These are phyloP conservation scores for human (Homo sapiens) DNA, from an alignment of 2,113 vertebrate genomes.

Conservation along the genomic window DNA sequence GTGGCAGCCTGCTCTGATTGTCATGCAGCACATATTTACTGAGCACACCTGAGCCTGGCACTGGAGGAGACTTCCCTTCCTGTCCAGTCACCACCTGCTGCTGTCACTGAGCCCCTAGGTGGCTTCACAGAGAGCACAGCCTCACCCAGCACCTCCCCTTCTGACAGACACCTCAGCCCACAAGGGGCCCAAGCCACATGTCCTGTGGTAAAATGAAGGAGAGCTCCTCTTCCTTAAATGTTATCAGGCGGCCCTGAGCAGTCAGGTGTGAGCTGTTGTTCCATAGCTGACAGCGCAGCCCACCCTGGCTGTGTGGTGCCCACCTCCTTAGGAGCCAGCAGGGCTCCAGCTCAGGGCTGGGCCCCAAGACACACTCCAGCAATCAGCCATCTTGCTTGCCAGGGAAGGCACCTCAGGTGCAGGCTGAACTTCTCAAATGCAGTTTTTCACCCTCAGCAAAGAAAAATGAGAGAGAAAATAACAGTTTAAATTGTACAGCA, in stretches of 20 bases:
- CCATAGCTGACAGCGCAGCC: not conserved
- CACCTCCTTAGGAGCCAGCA: not conserved
- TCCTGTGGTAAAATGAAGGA: not conserved
- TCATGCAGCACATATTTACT: not conserved
- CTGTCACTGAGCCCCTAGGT: not conserved
- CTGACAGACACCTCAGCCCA: not conserved
- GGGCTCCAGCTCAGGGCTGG: not conserved
- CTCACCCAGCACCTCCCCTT: not conserved
- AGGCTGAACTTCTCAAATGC: not conserved
- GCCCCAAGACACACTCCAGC: not conserved
- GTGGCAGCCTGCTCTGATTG: not conserved
- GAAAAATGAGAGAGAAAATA: not conserved
- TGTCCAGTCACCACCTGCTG: not conserved
- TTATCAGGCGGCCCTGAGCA: not conserved
- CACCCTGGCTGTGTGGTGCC: not conserved
- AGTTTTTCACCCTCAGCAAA: not conserved
- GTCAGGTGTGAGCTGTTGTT: not conserved
- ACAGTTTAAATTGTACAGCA: not conserved
- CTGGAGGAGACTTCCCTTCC: not conserved
- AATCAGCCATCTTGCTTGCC: not conserved
- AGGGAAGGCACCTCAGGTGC: fast-evolving
- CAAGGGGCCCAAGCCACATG: not conserved
- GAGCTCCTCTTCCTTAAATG: not conserved
- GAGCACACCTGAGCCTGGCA: not conserved
- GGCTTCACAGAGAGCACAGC: not conserved